Evolutionary conservation across 2,888 invertebrate genomes (phyloP).

Genomic region (Stegana nigrithorax): DNA sequence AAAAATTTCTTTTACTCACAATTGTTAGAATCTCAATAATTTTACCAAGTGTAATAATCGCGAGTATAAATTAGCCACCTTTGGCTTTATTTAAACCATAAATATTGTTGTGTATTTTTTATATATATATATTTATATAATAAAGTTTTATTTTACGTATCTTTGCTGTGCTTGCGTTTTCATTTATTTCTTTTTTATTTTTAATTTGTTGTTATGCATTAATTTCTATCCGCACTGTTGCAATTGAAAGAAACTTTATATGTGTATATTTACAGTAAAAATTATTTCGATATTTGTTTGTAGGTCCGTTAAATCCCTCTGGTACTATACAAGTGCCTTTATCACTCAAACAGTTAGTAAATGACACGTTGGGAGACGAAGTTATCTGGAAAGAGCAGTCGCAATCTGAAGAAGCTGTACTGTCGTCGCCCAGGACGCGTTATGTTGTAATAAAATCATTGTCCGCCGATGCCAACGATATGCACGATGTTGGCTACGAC

Average conservation of each 20-base stretch:
- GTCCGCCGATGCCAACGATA: neutral
- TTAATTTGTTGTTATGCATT: conserved; percentile 17
- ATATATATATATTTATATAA: conserved; percentile 17
- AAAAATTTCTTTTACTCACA: too few relatives aligned
- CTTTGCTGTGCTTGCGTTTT: neutral
- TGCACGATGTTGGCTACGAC: neutral
- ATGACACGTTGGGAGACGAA: conserved; percentile 51
- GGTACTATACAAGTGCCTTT: conserved; percentile 37
- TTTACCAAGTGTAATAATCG: too few relatives aligned
- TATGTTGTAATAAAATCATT: neutral
- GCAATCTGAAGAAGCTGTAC: conserved; percentile 40
- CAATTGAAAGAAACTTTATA: too few relatives aligned
- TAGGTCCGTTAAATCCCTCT: conserved; percentile 34
- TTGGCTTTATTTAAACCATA: too few relatives aligned
- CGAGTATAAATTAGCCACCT: too few relatives aligned
- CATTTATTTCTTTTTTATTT: conserved; percentile 26
- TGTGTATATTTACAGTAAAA: too few relatives aligned
- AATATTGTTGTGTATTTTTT: too few relatives aligned
- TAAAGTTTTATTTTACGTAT: conserved; percentile 30
- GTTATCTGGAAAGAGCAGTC: conserved; percentile 62
- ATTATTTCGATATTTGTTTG: conserved; percentile 31
- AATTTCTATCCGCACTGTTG: neutral
- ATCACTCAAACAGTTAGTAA: conserved; percentile 50
- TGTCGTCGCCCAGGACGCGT: neutral
- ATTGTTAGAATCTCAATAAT: too few relatives aligned